phyloP scores from a whole-genome alignment of 64 coral and sea anemone species.

The Stichodactyla helianthus region DNA sequence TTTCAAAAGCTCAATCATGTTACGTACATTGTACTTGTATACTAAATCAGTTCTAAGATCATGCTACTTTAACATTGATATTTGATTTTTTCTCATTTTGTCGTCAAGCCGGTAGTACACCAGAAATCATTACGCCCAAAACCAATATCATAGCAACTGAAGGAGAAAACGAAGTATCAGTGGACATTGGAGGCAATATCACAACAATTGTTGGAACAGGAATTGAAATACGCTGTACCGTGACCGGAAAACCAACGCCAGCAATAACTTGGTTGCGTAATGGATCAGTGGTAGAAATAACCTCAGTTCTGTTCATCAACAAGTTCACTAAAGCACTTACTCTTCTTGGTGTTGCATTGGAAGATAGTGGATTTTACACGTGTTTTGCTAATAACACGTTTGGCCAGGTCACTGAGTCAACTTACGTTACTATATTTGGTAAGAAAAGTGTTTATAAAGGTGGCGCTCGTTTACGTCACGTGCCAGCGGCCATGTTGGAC shows the following conservation, averaged over 20 bases:
- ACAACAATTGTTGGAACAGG: slow-evolving; percentile 68
- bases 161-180: slow-evolving; percentile 62
- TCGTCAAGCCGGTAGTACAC: slow-evolving; percentile 39
- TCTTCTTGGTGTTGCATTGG: slow-evolving; percentile 39
- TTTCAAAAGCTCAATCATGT: too few relatives aligned
- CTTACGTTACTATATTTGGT: slow-evolving; percentile 48
- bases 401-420: slow-evolving; percentile 45
- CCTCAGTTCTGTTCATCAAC: not conserved
- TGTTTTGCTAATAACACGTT: slow-evolving; percentile 69
- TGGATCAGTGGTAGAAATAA: slow-evolving; percentile 9
- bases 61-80: not conserved
- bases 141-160: slow-evolving; percentile 42
- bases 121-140: slow-evolving; percentile 37
- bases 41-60: too few relatives aligned
- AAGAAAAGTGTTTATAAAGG: not conserved
- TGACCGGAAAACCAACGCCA: slow-evolving; percentile 46
- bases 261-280: slow-evolving; percentile 50
- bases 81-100: not conserved
- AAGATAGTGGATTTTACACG: slow-evolving; percentile 65
- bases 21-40: too few relatives aligned
- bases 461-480: not conserved
- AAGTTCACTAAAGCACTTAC: slow-evolving; percentile 28
- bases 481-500: too few relatives aligned
- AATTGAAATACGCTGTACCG: slow-evolving; percentile 64
- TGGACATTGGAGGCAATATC: slow-evolving; percentile 60